These are phyloP conservation scores for Diaphora mendica DNA, from an alignment of 2,888 invertebrate species.

Conservation along the genomic window DNA sequence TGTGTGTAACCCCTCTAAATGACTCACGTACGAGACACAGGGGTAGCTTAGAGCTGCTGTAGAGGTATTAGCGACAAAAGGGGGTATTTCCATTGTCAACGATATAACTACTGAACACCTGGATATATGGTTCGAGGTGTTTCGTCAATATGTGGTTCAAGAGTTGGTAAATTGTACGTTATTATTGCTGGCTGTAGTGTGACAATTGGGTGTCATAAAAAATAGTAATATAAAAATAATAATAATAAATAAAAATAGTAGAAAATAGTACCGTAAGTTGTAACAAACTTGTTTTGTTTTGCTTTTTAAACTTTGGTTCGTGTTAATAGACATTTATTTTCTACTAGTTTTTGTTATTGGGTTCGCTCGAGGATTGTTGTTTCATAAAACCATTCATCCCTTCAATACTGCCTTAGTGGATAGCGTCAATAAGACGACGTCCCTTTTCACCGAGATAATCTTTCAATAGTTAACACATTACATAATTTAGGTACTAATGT, in stretches of 20 bases:
- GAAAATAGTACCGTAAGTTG: background rate
- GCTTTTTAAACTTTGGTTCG: too few relatives aligned
- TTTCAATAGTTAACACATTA: too few relatives aligned
- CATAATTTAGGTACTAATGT: too few relatives aligned
- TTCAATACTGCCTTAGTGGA: too few relatives aligned
- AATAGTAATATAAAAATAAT: too few relatives aligned
- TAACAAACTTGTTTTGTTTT: background rate
- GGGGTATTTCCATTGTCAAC: conserved; percentile 50
- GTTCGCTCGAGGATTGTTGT: too few relatives aligned
- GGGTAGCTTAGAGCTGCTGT: conserved; percentile 16
- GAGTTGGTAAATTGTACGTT: background rate
- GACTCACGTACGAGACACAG: conserved; percentile 38
- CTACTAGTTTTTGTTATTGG: too few relatives aligned
- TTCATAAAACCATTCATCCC: too few relatives aligned
- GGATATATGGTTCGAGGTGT: conserved; percentile 32
- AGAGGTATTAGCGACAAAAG: conserved; percentile 61
- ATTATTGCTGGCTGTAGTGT: background rate
- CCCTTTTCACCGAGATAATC: too few relatives aligned
- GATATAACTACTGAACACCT: conserved; percentile 47
- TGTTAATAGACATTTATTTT: too few relatives aligned
- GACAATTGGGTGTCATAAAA: background rate
- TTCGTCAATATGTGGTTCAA: conserved; percentile 50
- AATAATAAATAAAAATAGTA: too few relatives aligned
- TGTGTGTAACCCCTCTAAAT: conserved; percentile 45
- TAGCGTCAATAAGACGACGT: too few relatives aligned